Evolutionary conservation across 2,888 invertebrate species (phyloP).

Genomic region (Sericinus montela): DNA sequence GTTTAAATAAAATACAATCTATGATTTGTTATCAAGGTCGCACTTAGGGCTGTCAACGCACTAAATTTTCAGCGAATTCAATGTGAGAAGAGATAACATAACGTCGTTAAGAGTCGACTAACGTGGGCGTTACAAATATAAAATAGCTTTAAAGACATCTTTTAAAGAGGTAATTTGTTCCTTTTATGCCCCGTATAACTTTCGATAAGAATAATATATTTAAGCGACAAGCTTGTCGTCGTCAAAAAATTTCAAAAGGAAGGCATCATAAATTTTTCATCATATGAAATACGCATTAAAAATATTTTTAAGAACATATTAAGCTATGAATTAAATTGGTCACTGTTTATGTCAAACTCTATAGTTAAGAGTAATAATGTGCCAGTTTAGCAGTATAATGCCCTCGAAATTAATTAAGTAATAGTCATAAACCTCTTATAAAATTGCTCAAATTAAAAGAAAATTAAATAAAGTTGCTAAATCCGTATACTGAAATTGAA

Average conservation of each 20-base stretch:
- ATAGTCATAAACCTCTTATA: too few relatives aligned
- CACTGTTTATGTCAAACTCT: too few relatives aligned
- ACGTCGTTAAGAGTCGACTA: constrained; percentile 55
- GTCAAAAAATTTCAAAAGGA: constrained; percentile 34
- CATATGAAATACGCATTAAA: too few relatives aligned
- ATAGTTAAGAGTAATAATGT: too few relatives aligned
- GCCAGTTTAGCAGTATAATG: too few relatives aligned
- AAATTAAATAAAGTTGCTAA: constrained; percentile 2
- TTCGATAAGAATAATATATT: constrained; percentile 43
- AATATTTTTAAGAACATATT: too few relatives aligned
- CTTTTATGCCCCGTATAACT: constrained; percentile 42
- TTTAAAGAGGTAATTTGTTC: constrained; percentile 67
- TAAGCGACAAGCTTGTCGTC: constrained; percentile 36
- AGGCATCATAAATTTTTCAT: background rate
- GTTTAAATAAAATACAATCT: too few relatives aligned
- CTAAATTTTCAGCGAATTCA: constrained; percentile 60
- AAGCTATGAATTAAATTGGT: too few relatives aligned
- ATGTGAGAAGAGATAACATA: constrained; percentile 63
- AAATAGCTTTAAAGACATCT: constrained; percentile 50
- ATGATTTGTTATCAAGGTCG: constrained; percentile 17
- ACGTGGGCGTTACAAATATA: constrained; percentile 66
- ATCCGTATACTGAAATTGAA: constrained; percentile 20
- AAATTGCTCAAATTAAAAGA: too few relatives aligned
- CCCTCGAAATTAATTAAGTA: too few relatives aligned
- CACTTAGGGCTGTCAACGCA: constrained; percentile 39